Conservation (phyloP, 2,888 invertebrate genomes). For the Acronicta aceris region DNA sequence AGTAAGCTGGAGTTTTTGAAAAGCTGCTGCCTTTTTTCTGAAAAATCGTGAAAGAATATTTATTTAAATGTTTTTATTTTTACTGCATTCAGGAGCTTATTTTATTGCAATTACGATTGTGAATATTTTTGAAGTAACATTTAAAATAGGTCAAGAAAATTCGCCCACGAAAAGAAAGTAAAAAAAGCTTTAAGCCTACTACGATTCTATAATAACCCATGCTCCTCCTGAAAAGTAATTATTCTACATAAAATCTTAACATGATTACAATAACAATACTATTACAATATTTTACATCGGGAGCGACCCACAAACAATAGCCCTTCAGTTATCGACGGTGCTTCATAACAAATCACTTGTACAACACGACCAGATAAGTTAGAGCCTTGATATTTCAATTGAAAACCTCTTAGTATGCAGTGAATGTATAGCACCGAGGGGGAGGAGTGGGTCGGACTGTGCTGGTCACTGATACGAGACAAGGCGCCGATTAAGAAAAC, state of each 20-base stretch:
- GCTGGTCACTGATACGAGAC: slow-evolving; percentile 66
- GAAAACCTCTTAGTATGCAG: slow-evolving; percentile 37
- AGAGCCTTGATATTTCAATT: slow-evolving; percentile 66
- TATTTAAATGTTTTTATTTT: neutral
- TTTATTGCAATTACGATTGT: neutral
- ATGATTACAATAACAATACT: slow-evolving; percentile 64
- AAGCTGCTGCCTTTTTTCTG: slow-evolving; percentile 13
- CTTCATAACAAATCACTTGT: slow-evolving; percentile 77
- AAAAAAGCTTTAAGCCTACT: neutral
- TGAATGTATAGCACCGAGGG: slow-evolving; percentile 32
- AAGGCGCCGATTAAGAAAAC: slow-evolving; percentile 80
- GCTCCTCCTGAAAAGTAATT: slow-evolving; percentile 33
- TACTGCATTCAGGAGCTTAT: neutral
- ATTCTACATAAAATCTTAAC: slow-evolving; percentile 55
- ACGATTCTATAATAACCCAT: neutral
- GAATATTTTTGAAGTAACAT: neutral
- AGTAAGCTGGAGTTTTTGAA: slow-evolving; percentile 36
- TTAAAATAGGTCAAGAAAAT: slow-evolving; percentile 5
- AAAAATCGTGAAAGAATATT: slow-evolving; percentile 1
- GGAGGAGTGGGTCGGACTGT: slow-evolving; percentile 54
- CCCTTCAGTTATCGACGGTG: slow-evolving; percentile 76
- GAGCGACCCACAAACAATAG: slow-evolving; percentile 77
- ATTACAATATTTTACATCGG: slow-evolving; percentile 73
- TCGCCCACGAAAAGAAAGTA: neutral
- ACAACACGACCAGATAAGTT: slow-evolving; percentile 63